These are phyloP conservation scores for Papilio polyxenes DNA, from an alignment of 1,140 invertebrate species.

Conservation along the genomic window DNA sequence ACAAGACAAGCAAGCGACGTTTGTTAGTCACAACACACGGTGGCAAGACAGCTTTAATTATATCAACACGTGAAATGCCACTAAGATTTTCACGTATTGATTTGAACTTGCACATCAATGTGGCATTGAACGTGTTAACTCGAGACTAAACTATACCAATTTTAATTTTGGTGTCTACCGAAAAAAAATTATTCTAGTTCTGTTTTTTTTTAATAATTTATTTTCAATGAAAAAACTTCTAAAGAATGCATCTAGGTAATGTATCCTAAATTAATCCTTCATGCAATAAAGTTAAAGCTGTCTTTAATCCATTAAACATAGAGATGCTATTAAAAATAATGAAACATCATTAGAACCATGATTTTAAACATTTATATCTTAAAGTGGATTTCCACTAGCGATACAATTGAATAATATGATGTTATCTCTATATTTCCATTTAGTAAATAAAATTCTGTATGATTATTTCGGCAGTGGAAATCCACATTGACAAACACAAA, in stretches of 20 bases:
- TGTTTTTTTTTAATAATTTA: not conserved
- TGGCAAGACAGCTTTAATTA: not conserved
- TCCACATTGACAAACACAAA: not conserved
- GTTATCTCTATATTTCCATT: no score
- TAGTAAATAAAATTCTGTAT: no score
- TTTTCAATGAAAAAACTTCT: not conserved
- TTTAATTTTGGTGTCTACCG: no score
- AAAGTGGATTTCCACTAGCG: not conserved
- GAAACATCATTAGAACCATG: not conserved
- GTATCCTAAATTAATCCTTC: not conserved
- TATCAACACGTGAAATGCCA: not conserved
- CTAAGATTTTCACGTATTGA: not conserved
- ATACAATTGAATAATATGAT: no score
- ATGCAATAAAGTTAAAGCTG: not conserved
- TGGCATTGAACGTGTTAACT: not conserved
- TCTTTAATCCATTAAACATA: not conserved
- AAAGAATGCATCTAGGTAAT: no score
- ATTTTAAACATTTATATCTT: not conserved
- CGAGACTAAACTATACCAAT: not conserved
- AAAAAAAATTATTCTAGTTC: not conserved
- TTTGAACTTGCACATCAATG: not conserved
- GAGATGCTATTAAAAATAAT: not conserved
- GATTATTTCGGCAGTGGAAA: no score
- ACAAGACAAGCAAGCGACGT: slow-evolving; percentile 18
- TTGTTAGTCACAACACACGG: slow-evolving; percentile 32